Conservation (phyloP, 2,113 vertebrate genomes). For the Scomber japonicus region DNA sequence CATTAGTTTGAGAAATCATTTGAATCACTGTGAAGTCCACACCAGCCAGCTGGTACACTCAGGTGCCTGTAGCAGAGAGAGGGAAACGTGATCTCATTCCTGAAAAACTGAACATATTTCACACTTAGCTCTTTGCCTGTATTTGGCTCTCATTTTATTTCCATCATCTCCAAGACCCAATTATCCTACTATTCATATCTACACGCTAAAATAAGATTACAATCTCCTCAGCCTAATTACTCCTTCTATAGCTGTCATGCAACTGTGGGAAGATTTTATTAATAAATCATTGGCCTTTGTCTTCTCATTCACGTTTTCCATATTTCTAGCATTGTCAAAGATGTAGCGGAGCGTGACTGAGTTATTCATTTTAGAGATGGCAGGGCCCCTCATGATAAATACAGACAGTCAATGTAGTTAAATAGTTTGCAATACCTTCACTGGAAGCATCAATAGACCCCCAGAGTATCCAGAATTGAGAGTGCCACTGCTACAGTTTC, state of each 20-base stretch:
- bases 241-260: slow-evolving; percentile 53
- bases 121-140: slow-evolving; percentile 41
- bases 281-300: slow-evolving; percentile 42
- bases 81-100: slow-evolving; percentile 9
- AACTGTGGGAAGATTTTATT: slow-evolving; percentile 57
- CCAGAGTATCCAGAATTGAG: too few species aligned
- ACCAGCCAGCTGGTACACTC: slow-evolving; percentile 22
- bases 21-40: slow-evolving; percentile 23
- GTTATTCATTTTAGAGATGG: not conserved
- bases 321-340: not conserved
- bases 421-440: slow-evolving; percentile 15
- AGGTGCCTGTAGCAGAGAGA: slow-evolving; percentile 1
- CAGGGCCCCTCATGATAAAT: not conserved
- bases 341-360: not conserved
- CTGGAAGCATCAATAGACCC: slow-evolving; percentile 20
- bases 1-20: slow-evolving; percentile 28
- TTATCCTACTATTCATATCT: slow-evolving; percentile 73
- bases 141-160: slow-evolving; percentile 55
- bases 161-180: slow-evolving; percentile 58
- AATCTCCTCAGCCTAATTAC: slow-evolving; percentile 74
- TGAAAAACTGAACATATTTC: slow-evolving; percentile 20
- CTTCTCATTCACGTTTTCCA: not conserved
- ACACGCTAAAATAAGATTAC: slow-evolving; percentile 73
- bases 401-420: not conserved
- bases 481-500: too few species aligned